Evolutionary conservation across 2,113 vertebrate genomes (phyloP), one percentile per base, ranked within the genome.

Genomic region (Plecotus auritus): DNA sequence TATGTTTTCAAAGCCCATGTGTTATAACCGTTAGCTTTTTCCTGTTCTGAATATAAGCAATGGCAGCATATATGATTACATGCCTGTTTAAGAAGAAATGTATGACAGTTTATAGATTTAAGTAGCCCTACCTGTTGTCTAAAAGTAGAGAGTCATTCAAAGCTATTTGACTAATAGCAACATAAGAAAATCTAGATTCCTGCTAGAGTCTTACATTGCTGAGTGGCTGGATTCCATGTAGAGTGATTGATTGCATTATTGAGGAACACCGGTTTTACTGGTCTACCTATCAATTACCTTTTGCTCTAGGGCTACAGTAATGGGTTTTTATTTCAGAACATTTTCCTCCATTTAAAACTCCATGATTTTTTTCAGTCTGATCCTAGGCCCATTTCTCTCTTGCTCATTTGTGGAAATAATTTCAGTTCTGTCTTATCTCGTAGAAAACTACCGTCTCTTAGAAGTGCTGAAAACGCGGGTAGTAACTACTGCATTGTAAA

Each of bases 111-210:
- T 88, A 47, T 32, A 82, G 81, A 88, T 94, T 96, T 92, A 93
- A 97, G 94, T 96, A 95, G 26, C 51, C 54, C 61, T 88, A 69
- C 96, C 80, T 97, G 72, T 97, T 97, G 54, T 95, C 93, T 97
- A 77, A 91, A 98, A 97, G 93, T 90, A 94, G 66, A 97, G 95
- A 96, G 85, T 96, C 97, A 97, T 98, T 97, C 97, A 97, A 97
- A 96, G 95, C 95, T 94, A 90, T 97, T 97, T 98, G 97, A 98
- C 98, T 98, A 98, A 98, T 98, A 96, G 70, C 93, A 96, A 72
- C 92, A 90, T 96, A 96, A 97, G 98, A 97, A 97, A 97, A 93
- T 82, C 96, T 97, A 97, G 77, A 85, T 95, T 97, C 93, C 90
- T 89, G 81, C 93, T 74, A 93, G 94, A 97, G 67, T 92, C 59